A percentile compares a stretch with the other conserved stretches of the same genome.
Evolutionary conservation across 2,797 vertebrate species (phyloP).

Genomic region (Brachyrhaphis roseni): DNA sequence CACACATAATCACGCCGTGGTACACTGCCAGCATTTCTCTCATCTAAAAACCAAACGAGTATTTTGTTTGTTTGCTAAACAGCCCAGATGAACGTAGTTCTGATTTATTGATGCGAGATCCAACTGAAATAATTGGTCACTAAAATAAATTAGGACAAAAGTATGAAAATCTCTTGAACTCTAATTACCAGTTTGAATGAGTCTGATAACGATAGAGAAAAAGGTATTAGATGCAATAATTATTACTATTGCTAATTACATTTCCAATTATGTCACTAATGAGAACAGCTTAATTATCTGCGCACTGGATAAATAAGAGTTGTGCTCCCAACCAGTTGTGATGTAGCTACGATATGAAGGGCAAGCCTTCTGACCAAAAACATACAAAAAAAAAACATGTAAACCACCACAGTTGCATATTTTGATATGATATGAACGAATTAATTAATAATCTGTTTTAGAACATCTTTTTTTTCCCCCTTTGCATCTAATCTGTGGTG

Average conservation of each 20-base stretch:
- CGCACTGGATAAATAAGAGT: slow-evolving; percentile 75
- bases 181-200: slow-evolving; percentile 79
- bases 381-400: slow-evolving; percentile 12
- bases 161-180: slow-evolving; percentile 73
- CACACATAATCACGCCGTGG: neutral
- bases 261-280: slow-evolving; percentile 87
- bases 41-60: slow-evolving; percentile 11
- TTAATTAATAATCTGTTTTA: too few relatives aligned
- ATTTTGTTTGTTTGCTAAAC: slow-evolving; percentile 47
- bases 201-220: slow-evolving; percentile 80
- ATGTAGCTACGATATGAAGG: slow-evolving; percentile 53
- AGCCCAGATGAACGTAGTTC: slow-evolving; percentile 31
- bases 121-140: slow-evolving; percentile 53
- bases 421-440: neutral
- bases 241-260: slow-evolving; percentile 85
- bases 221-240: slow-evolving; percentile 83
- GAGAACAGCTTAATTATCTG: slow-evolving; percentile 80
- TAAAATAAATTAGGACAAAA: slow-evolving; percentile 72
- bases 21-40: neutral
- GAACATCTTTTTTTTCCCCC: neutral
- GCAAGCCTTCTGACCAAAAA: slow-evolving; percentile 48
- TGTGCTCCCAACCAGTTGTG: slow-evolving; percentile 62
- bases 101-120: slow-evolving; percentile 48
- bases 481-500: neutral
- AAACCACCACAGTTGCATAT: slow-evolving; percentile 7